Evolutionary conservation across 1,140 invertebrate genomes (phyloP).

Genomic region (Euwallacea fornicatus): DNA sequence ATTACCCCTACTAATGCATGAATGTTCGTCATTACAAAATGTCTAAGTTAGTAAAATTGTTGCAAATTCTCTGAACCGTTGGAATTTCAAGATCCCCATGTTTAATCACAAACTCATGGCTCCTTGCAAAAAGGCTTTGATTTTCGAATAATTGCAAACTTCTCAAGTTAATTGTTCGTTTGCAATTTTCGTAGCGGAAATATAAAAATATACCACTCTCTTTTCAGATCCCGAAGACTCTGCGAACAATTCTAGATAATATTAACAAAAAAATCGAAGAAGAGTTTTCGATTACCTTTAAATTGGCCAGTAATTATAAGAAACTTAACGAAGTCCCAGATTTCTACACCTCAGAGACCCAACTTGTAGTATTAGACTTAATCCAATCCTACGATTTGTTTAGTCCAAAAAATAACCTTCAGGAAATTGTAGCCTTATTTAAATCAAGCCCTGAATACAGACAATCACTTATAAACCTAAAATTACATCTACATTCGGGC

Average conservation of each 20-base stretch:
- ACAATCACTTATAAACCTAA: constrained; percentile 18
- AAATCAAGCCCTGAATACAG: constrained; percentile 11
- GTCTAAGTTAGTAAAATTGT: too few relatives aligned
- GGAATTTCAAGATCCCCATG: too few relatives aligned
- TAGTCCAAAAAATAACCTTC: background rate
- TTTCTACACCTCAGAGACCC: constrained; percentile 32
- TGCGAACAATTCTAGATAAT: constrained; percentile 34
- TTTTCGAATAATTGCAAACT: too few relatives aligned
- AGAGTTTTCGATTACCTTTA: constrained; percentile 43
- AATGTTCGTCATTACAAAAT: too few relatives aligned
- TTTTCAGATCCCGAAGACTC: constrained; percentile 17
- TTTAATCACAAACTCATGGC: too few relatives aligned
- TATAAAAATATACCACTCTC: too few relatives aligned
- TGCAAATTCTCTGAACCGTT: too few relatives aligned
- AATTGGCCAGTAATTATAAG: constrained; percentile 44
- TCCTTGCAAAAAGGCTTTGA: too few relatives aligned
- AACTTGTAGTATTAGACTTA: constrained; percentile 16
- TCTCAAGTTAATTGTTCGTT: too few relatives aligned
- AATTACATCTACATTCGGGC: background rate
- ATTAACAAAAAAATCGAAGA: constrained; percentile 43
- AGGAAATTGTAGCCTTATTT: constrained; percentile 6
- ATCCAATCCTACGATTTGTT: constrained; percentile 18
- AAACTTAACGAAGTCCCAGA: constrained; percentile 43
- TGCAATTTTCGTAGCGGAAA: too few relatives aligned
- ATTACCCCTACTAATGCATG: too few relatives aligned